Evolutionary conservation across 2,113 vertebrate genomes (phyloP).

Genomic region (Hepsetus odoe): DNA sequence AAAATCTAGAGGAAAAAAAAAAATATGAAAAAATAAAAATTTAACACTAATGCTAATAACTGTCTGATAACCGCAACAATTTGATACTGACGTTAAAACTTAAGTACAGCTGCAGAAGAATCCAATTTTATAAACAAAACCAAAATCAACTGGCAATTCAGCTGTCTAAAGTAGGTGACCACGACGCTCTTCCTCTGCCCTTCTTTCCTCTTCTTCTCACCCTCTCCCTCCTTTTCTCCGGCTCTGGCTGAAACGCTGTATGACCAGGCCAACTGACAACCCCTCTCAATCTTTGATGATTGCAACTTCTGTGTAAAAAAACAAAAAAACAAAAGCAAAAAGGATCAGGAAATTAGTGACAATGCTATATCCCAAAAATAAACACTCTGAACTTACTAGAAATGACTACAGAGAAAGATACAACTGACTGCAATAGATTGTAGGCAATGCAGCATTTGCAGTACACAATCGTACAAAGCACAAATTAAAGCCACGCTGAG

Average conservation of each 20-base stretch:
- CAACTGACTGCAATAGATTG: no score
- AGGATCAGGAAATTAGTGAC: neutral
- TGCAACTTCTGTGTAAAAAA: conserved; percentile 58
- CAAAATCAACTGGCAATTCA: conserved; percentile 69
- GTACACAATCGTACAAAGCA: no score
- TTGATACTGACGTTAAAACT: conserved; percentile 48
- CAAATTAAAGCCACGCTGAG: no score
- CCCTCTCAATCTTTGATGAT: conserved; percentile 58
- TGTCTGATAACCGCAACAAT: conserved; percentile 34
- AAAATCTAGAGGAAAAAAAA: conserved; percentile 60
- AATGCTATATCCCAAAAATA: neutral
- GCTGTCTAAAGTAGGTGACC: conserved; percentile 71
- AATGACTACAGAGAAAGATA: no score
- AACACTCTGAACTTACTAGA: no score
- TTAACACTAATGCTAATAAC: conserved; percentile 35
- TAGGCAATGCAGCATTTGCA: no score
- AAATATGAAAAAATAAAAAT: conserved; percentile 50
- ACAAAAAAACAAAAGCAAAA: conserved; percentile 64
- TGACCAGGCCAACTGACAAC: conserved; percentile 73
- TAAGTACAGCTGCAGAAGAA: conserved; percentile 32
- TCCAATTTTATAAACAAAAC: neutral
- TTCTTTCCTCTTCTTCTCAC: conserved; percentile 58
- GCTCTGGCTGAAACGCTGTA: conserved; percentile 70
- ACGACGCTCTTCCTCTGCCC: conserved; percentile 49
- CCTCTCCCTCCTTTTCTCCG: conserved; percentile 51